These are phyloP conservation scores for Helostoma temminkii DNA, from an alignment of 2,797 vertebrate species.

Conservation along the genomic window DNA sequence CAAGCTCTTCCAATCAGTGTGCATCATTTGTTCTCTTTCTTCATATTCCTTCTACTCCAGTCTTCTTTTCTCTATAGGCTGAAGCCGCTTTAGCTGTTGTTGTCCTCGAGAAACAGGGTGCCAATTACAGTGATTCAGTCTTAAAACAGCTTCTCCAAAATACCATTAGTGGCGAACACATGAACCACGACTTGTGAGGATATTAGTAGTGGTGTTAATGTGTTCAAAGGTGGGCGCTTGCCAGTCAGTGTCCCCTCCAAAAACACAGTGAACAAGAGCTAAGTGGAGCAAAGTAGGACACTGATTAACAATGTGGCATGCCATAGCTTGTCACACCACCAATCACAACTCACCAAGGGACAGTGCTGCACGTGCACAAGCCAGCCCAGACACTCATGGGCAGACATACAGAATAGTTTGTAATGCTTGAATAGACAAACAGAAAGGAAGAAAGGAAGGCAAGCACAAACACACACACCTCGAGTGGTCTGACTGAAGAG, in stretches of 20 bases:
- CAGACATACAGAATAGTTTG: constrained; percentile 36
- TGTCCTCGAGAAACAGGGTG: constrained; percentile 64
- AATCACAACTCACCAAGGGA: constrained; percentile 49
- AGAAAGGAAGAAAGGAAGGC: constrained; percentile 32
- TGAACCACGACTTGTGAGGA: constrained; percentile 45
- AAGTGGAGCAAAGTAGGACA: constrained; percentile 35
- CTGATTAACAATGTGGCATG: constrained; percentile 50
- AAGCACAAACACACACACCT: constrained; percentile 52
- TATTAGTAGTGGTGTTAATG: constrained; percentile 57
- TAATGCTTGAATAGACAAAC: constrained; percentile 42
- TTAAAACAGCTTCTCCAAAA: constrained; percentile 65
- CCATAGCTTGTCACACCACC: constrained; percentile 41
- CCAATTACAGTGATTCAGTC: constrained; percentile 75
- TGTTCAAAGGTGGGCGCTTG: constrained; percentile 52
- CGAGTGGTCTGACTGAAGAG: constrained; percentile 48
- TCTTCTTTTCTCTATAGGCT: constrained; percentile 30
- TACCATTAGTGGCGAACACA: constrained; percentile 68
- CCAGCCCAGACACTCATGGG: not conserved
- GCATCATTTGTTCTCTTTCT: constrained; percentile 37
- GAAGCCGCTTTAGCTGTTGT: constrained; percentile 50
- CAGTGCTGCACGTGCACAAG: constrained; percentile 5
- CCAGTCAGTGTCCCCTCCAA: constrained; percentile 42
- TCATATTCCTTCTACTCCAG: constrained; percentile 15
- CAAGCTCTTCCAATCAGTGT: constrained; percentile 63
- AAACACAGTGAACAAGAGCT: constrained; percentile 22